Conservation (phyloP, 2,113 vertebrate genomes). For the Toxotes jaculatrix region DNA sequence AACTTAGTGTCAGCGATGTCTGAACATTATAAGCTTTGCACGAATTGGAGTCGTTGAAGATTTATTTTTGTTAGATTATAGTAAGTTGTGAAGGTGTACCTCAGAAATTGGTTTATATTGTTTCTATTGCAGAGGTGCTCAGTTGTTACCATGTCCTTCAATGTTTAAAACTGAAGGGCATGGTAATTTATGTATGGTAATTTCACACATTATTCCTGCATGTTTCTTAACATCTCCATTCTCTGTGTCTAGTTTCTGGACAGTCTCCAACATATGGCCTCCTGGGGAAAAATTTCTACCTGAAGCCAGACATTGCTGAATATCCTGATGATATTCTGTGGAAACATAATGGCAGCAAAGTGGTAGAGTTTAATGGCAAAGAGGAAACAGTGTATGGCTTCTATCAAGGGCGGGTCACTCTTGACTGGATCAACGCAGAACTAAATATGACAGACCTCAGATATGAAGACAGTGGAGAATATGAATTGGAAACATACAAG, state of each 20-base stretch:
- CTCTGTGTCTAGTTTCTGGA: conserved; percentile 42
- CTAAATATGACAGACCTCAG: conserved; percentile 47
- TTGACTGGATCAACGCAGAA: conserved; percentile 50
- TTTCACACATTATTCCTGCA: too few relatives aligned
- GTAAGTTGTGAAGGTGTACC: background rate
- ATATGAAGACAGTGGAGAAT: conserved; percentile 67
- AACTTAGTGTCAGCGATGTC: background rate
- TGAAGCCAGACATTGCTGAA: background rate
- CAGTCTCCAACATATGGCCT: conserved; percentile 21
- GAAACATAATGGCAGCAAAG: conserved; percentile 65
- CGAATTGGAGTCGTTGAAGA: background rate
- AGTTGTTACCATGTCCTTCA: background rate
- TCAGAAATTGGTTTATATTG: background rate
- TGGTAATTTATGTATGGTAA: background rate
- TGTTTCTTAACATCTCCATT: background rate
- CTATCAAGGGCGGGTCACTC: conserved; percentile 42
- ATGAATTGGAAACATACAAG: conserved; percentile 45
- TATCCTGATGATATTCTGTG: conserved; percentile 61
- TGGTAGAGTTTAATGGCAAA: conserved; percentile 53
- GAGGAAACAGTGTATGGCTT: background rate
- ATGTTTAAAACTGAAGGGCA: background rate
- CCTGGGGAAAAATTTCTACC: background rate
- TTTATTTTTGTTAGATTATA: background rate
- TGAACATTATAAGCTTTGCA: background rate
- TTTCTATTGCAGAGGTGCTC: background rate